These are phyloP conservation scores for Cheilosia variabilis DNA, from an alignment of 2,888 invertebrate species.

Conservation along the genomic window DNA sequence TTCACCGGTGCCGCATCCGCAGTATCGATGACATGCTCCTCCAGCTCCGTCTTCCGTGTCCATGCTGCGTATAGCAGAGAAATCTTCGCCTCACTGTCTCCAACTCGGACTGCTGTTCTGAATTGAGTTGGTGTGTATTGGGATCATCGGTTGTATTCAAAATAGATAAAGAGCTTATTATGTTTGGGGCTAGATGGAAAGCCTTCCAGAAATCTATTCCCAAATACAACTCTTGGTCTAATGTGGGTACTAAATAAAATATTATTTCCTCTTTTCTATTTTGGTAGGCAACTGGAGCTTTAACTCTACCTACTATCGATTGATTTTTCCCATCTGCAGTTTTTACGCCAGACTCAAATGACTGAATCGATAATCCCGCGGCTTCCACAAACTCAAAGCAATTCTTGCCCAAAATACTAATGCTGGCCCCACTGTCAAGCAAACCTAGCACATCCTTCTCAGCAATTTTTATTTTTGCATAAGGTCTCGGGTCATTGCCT, in stretches of 20 bases:
- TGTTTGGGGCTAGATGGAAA: slow-evolving; percentile 41
- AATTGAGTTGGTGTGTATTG: no score
- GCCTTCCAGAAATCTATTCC: not conserved
- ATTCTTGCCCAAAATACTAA: slow-evolving; percentile 3
- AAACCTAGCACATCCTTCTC: not conserved
- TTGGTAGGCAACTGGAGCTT: not conserved
- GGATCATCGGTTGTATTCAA: no score
- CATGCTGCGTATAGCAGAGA: slow-evolving; percentile 19
- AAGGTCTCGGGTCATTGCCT: not conserved
- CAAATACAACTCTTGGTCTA: slow-evolving; percentile 43
- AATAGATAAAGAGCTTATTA: not conserved
- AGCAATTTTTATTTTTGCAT: not conserved
- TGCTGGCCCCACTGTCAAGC: slow-evolving; percentile 20
- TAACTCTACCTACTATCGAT: not conserved
- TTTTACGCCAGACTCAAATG: not conserved
- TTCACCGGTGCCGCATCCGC: slow-evolving; percentile 57
- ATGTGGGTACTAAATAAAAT: slow-evolving; percentile 13
- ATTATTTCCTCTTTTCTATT: no score
- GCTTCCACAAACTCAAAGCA: not conserved
- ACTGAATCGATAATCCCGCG: not conserved
- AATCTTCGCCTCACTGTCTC: not conserved
- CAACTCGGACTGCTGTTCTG: not conserved
- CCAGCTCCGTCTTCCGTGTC: slow-evolving; percentile 10
- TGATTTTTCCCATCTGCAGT: slow-evolving; percentile 6
- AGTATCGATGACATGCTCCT: slow-evolving; percentile 11